Evolutionary conservation across 2,888 invertebrate species (phyloP).

Genomic region (Nymphalis urticae): DNA sequence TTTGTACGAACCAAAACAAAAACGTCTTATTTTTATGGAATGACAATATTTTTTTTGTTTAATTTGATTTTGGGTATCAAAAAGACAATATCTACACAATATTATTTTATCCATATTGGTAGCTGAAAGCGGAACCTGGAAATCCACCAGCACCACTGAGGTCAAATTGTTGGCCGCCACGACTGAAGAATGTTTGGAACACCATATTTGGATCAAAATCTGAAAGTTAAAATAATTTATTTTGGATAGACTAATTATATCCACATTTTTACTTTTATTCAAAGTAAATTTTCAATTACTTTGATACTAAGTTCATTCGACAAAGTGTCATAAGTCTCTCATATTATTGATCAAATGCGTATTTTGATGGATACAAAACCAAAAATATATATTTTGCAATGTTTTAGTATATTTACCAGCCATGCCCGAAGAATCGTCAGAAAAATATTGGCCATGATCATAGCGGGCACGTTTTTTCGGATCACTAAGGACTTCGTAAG

Average conservation of each 20-base stretch:
- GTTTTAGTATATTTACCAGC: conserved; percentile 54
- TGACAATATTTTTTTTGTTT: conserved; percentile 40
- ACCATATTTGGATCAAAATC: conserved; percentile 92
- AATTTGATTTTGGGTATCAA: conserved; percentile 13
- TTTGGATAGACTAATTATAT: background rate
- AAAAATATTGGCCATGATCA: conserved; percentile 94
- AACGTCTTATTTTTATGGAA: conserved; percentile 40
- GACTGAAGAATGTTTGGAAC: conserved; percentile 92
- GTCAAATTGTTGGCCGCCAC: conserved; percentile 78
- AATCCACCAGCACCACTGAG: conserved; percentile 78
- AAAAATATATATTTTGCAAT: background rate
- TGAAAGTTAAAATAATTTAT: conserved; percentile 62
- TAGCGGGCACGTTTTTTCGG: conserved; percentile 93
- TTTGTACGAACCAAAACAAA: conserved; percentile 16
- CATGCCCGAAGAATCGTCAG: conserved; percentile 84
- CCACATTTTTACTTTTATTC: too few relatives aligned
- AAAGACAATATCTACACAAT: background rate
- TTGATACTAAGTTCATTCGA: too few relatives aligned
- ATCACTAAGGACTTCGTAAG: conserved; percentile 95
- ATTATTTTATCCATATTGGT: conserved; percentile 84
- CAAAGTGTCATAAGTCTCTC: too few relatives aligned
- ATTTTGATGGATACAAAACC: background rate
- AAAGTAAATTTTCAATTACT: too few relatives aligned
- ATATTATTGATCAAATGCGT: too few relatives aligned
- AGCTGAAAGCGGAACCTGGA: conserved; percentile 84